Conservation (phyloP, 2,113 vertebrate species). For the Spilogale gracilis region DNA sequence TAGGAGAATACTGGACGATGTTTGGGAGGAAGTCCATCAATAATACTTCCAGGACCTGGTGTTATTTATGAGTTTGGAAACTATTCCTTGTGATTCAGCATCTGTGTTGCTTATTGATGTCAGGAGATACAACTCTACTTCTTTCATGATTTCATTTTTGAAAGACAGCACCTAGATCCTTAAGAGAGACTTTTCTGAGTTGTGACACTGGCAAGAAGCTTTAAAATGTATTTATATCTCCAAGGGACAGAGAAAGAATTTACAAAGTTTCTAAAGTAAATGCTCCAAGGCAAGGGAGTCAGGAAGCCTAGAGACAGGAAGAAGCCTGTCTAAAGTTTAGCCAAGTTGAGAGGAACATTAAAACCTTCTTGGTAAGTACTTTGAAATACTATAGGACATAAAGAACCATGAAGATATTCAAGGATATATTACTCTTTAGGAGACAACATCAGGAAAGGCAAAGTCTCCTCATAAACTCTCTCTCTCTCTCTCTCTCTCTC, state of each 20-base stretch:
- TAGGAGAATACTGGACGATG: not conserved
- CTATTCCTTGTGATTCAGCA: not conserved
- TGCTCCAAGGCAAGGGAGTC: not conserved
- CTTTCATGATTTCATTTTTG: not conserved
- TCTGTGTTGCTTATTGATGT: not conserved
- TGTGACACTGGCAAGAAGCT: not conserved
- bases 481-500: not conserved
- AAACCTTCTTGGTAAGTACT: not conserved
- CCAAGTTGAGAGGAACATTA: not conserved
- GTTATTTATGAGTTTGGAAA: not conserved
- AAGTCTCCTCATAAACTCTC: not conserved
- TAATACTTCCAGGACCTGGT: not conserved
- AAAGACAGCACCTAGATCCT: not conserved
- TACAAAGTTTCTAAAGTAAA: not conserved
- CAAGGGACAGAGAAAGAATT: not conserved
- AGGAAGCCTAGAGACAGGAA: not conserved
- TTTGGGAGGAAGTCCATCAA: not conserved
- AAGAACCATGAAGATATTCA: not conserved
- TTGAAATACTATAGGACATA: not conserved
- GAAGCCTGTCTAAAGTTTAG: not conserved
- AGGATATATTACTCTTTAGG: not conserved
- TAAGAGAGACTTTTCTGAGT: not conserved
- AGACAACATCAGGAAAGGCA: not conserved
- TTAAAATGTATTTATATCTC: not conserved
- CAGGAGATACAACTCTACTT: not conserved